Base-by-base conservation (phyloP, 1,140 invertebrate species). In the Euschistus heros region DNA sequence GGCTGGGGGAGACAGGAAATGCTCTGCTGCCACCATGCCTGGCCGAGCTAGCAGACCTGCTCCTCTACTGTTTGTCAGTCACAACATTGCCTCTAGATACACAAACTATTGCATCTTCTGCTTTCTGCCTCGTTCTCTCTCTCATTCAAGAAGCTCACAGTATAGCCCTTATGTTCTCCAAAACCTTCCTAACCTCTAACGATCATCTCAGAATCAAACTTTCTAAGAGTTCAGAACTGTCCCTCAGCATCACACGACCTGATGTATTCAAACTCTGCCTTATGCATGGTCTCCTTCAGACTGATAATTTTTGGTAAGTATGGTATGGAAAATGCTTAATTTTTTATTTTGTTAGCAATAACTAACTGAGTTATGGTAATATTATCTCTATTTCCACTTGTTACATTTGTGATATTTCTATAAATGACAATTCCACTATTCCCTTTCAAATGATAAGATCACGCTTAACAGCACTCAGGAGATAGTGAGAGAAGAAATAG, bases 131-230 rank as follows among this genome's bases (percentile, higher is more conserved):
- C 17, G n/a, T 42, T 17, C 47, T 64, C 17, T 33, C 47, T 22
- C 50, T 64, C 24, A 59, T 65, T 10, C 54, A 62, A 20, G 61
- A 63, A 15, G 52, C 66, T 33, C 52, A 22, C 17, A 42, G 27
- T 10, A 54, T 67, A 6, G 62, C 66, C 13, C 27, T 67, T 30
- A 52, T 67, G 50, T 67, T 60, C 27, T 67, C 63, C 6, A 64
- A 65, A 22, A 61, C 54, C 14, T 67, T 67, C 57, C 24, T 67
- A 4, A 27, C 63, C 6, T 33, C 18, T n/a, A 26, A 20, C 20
- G 57, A 61, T 22, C 57, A 27, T 24, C 37, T 61, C 26, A 33
- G 26, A 27, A 46, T 61, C 10, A 46, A 50, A 20, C 37, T 61
- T 7, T 61, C 57, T 0, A 66, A 61, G 17, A 44, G 57, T 6